Percentiles rank a stretch among this genome's conserved stretches.
Evolutionary conservation across 2,113 vertebrate genomes (phyloP).

Genomic region (Pelvicachromis taeniatus): DNA sequence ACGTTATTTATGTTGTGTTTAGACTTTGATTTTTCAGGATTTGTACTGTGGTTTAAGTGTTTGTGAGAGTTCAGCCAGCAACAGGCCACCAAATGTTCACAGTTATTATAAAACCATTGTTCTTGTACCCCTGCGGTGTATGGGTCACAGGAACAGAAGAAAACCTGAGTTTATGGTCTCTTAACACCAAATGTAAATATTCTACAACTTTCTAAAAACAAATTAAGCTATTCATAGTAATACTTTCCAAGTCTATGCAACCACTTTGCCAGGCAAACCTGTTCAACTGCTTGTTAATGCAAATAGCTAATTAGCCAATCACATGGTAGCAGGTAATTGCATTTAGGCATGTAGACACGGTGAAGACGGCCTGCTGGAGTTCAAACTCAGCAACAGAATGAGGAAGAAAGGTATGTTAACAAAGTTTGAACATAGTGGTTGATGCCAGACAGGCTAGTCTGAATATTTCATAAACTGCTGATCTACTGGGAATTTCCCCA

Average conservation of each 20-base stretch:
- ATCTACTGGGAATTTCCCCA: background rate
- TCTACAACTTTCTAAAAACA: background rate
- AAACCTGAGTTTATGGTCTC: fast-evolving
- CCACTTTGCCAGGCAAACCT: background rate
- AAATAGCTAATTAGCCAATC: background rate
- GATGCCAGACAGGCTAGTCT: background rate
- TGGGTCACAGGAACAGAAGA: background rate
- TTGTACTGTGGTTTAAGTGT: background rate
- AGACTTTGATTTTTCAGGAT: background rate
- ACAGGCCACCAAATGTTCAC: background rate
- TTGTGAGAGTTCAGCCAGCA: background rate
- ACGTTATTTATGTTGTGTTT: background rate
- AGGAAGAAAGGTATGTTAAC: background rate
- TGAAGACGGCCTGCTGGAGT: background rate
- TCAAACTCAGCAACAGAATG: background rate
- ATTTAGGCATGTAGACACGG: background rate
- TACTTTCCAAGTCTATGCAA: background rate
- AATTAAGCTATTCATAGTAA: background rate
- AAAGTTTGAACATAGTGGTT: background rate
- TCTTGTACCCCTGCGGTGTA: background rate
- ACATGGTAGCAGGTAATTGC: background rate
- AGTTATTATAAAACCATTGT: background rate
- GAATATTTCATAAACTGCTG: background rate
- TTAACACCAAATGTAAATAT: background rate
- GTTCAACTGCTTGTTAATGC: background rate